Conservation (phyloP, 2,113 vertebrate species). For the Tricholaema leucomelas region DNA sequence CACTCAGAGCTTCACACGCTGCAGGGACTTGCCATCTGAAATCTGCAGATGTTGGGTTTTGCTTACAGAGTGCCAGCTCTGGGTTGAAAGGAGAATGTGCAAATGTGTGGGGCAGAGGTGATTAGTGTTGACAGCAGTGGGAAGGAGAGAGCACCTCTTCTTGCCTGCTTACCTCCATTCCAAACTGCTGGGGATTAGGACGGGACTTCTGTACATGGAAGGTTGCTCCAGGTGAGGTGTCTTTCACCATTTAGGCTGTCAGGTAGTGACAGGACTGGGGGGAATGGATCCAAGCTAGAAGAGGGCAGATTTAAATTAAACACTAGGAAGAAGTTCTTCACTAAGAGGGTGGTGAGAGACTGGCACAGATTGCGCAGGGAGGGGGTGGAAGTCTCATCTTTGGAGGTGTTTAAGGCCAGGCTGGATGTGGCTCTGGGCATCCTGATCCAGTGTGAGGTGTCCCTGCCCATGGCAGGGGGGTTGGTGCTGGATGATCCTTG, state of each 20-base stretch:
- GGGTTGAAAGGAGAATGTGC: not conserved
- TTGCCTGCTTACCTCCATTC: not conserved
- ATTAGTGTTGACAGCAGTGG: not conserved
- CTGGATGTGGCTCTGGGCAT: too few relatives aligned
- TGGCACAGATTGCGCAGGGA: too few relatives aligned
- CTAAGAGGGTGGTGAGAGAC: too few relatives aligned
- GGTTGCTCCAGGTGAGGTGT: constrained; percentile 24
- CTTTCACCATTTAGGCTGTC: not conserved
- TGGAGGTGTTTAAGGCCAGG: too few relatives aligned
- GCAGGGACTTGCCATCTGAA: not conserved
- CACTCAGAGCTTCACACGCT: not conserved
- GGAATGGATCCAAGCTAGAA: too few relatives aligned
- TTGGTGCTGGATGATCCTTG: too few relatives aligned
- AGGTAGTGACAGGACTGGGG: too few relatives aligned
- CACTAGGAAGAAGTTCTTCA: too few relatives aligned
- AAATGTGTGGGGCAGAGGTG: not conserved
- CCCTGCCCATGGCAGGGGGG: too few relatives aligned
- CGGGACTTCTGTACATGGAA: not conserved
- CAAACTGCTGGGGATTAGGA: constrained; percentile 6
- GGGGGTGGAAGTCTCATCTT: too few relatives aligned
- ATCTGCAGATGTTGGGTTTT: not conserved
- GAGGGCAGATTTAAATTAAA: too few relatives aligned
- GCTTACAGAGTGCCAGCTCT: not conserved
- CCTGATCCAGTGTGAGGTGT: too few relatives aligned
- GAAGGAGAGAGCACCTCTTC: not conserved